These are phyloP conservation scores for Pristionchus exspectatus DNA, from an alignment of 2,888 invertebrate species.

Conservation along the genomic window DNA sequence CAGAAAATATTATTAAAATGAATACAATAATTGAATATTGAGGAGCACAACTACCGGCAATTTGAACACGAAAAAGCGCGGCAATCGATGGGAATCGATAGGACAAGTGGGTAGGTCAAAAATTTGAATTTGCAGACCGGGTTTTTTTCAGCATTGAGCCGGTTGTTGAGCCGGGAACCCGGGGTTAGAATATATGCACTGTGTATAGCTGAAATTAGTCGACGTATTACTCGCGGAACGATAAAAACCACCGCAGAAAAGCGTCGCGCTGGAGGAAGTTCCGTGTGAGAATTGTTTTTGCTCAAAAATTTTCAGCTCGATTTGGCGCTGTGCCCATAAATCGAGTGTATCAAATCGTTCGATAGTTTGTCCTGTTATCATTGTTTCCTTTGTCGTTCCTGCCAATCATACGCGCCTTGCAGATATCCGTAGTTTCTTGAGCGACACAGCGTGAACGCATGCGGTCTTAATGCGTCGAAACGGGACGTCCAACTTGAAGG, in stretches of 20 bases:
- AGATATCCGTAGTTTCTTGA: background rate
- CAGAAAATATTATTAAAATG: background rate
- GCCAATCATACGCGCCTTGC: background rate
- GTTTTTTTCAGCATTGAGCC: no score
- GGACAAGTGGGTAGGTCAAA: background rate
- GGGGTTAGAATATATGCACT: background rate
- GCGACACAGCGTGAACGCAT: constrained; percentile 34
- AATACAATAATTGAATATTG: background rate
- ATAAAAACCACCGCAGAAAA: background rate
- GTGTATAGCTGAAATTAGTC: background rate
- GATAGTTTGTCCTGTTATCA: background rate
- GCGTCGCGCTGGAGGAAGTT: background rate
- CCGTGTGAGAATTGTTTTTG: background rate
- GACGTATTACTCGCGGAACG: background rate
- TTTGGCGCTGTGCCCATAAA: constrained; percentile 20
- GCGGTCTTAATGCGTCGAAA: constrained; percentile 50
- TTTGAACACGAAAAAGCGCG: background rate
- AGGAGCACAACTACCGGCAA: background rate
- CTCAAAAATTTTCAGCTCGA: background rate
- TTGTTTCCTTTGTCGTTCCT: constrained; percentile 8
- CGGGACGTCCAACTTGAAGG: constrained; percentile 49
- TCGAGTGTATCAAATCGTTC: constrained; percentile 33
- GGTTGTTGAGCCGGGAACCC: no score
- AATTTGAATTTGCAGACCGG: background rate
- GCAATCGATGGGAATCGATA: background rate